Evolutionary conservation across 2,113 vertebrate species (phyloP), one percentile per base, ranked within the genome.

Genomic region (Paramisgurnus dabryanus): DNA sequence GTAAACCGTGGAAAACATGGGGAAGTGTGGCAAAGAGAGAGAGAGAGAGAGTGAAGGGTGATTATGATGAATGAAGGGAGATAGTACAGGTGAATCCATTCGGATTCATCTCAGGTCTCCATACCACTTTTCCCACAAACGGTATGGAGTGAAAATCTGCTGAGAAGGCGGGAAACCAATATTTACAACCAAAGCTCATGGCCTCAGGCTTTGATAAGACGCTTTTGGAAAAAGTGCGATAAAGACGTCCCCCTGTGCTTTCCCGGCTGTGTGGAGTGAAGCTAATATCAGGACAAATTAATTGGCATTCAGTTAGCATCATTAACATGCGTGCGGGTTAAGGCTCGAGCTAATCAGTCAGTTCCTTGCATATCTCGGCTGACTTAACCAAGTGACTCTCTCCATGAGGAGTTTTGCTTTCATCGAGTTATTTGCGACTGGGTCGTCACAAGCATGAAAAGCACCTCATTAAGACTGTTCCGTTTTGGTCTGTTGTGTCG

Each of bases 271-370:
- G 50, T 69, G 11, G 11, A 17, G 50, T 60, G 65, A 41, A 58
- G 64, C 60, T 70, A 57, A 84, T 79, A 79, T 65, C 69, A 82
- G 66, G 60, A 67, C 50, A 76, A 82, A 79, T 82, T 71, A 85
- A 82, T 82, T 67, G 70, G 10, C 67, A 40, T 82, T 76, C 75
- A 57, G 67, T 85, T 85, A 80, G 67, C 66, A 47, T 76, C 76
- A 80, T 85, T 85, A 82, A 72, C 80, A 80, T 79, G 67, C 60
- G 53, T 47, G 79, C 27, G 45, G 80, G 43, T 76, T 50, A 78
- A 41, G 71, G 60, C 82, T 65, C 80, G 82, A 77, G 58, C 83
- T 85, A 82, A 85, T 85, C 76, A 63, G 45, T 67, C 80, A 72
- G 83, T 85, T 85, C 61, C 45, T 41, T 71, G 43, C 61, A 69